Evolutionary conservation across 2,113 vertebrate species (phyloP).

Genomic region (Callocephalon fimbriatum): DNA sequence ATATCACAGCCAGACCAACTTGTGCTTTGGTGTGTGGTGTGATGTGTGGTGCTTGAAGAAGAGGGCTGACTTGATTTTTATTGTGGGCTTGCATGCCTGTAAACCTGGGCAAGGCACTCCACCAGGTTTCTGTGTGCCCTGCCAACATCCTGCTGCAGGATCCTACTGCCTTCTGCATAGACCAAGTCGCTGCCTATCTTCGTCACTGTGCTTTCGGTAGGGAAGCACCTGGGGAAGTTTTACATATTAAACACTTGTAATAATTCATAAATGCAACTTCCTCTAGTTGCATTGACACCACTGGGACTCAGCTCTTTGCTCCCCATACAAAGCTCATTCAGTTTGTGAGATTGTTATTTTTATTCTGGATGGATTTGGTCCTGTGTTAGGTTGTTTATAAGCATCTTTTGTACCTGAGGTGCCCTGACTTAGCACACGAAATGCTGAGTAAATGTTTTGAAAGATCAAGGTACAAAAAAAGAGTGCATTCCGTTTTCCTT

Average conservation of each 20-base stretch:
- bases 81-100: background rate
- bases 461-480: background rate
- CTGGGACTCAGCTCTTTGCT: background rate
- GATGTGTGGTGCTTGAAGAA: background rate
- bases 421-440: background rate
- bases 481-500: background rate
- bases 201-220: no score
- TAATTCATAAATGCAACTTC: background rate
- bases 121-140: background rate
- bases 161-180: background rate
- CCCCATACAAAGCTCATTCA: background rate
- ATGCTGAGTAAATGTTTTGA: background rate
- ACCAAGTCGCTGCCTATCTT: background rate
- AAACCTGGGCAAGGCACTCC: background rate
- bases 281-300: background rate
- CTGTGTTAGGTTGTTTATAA: background rate
- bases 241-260: background rate
- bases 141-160: accelerated
- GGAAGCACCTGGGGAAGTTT: background rate
- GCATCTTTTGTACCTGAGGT: background rate
- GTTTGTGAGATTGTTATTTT: background rate
- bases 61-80: background rate
- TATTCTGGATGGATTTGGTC: background rate
- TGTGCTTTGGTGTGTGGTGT: background rate
- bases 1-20: background rate